Base-by-base conservation (phyloP, 2,888 invertebrate genomes). In the Hyalella azteca region DNA sequence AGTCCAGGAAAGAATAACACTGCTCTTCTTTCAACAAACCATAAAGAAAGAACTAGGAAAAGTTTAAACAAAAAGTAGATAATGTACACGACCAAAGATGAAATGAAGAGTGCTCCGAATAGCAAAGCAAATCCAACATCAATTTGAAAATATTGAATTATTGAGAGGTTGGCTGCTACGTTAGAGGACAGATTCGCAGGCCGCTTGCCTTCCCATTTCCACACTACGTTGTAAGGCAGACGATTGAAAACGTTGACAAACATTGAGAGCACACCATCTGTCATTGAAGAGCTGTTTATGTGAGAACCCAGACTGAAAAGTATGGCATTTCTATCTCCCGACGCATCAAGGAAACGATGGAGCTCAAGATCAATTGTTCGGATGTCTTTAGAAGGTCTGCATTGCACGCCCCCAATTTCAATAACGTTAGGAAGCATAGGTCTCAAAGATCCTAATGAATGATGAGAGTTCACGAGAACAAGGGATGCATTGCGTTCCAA, bases 211-310 rank as follows among this genome's bases (percentile, higher is more conserved):
- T 81, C 81, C 48, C 77, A 81, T 32, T 79, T 82, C 82, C 76
- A 80, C 26, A 80, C n/a, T 3, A 82, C 80, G 41, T 78, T 50
- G 49, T 80, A 78, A 19, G 82, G 80, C 19, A 82, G 78, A 19
- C 66, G 45, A 11, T 79, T 26, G 54, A 82, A 82, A 9, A 79
- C 82, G 45, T 82, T 79, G 26, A 82, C 41, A 36, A 82, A 39
- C 45, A 45, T 75, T 0, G 86, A 84, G 19, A 86, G 73, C 11
- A 86, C 78, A 26, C 86, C 85, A 66, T 85, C 84, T 19, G 84
- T 79, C 81, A 84, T 76, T 48, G 81, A 82, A 11, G 81, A 79
- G 85, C 87, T 86, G 78, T 79, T 80, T 66, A 82, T 84, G 32
- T 78, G 48, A 5, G 82, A 82, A n/a, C 84, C 84, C 15, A 84